These are phyloP conservation scores for Microcebus tavaratra DNA, from an alignment of 2,113 vertebrate species.

Conservation along the genomic window DNA sequence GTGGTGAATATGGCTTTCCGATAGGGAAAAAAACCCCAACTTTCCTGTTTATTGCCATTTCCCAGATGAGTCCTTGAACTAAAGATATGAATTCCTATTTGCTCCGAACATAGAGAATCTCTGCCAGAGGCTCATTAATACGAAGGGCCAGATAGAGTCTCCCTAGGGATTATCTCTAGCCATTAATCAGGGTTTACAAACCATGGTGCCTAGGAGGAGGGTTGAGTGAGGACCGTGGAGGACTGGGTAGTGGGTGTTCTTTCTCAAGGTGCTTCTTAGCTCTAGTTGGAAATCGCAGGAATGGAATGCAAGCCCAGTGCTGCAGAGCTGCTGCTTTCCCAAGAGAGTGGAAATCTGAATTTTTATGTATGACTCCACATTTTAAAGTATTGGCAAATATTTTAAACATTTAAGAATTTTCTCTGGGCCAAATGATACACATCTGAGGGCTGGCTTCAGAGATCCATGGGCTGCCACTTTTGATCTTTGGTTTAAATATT, in stretches of 20 bases:
- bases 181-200: not conserved
- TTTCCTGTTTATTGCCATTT: constrained; percentile 42
- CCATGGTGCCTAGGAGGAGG: not conserved
- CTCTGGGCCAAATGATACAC: not conserved
- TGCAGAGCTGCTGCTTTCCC: not conserved
- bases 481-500: not conserved
- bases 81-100: constrained; percentile 10
- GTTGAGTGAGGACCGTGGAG: not conserved
- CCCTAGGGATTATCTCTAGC: not conserved
- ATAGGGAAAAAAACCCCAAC: not conserved
- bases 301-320: not conserved
- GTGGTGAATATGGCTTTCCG: not conserved
- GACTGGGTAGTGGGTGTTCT: not conserved
- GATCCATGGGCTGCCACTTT: not conserved
- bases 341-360: not conserved
- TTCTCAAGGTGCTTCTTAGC: not conserved
- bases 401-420: constrained; percentile 31
- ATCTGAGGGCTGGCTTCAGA: not conserved
- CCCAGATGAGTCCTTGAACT: not conserved
- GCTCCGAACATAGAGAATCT: not conserved
- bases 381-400: constrained; percentile 2
- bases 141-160: not conserved
- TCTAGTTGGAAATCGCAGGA: not conserved
- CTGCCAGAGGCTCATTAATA: not conserved
- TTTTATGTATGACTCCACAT: not conserved